A percentile compares a stretch with the other conserved stretches of the same genome.
Evolutionary conservation across 2,888 invertebrate species (phyloP).

Genomic region (Eledona agricola): DNA sequence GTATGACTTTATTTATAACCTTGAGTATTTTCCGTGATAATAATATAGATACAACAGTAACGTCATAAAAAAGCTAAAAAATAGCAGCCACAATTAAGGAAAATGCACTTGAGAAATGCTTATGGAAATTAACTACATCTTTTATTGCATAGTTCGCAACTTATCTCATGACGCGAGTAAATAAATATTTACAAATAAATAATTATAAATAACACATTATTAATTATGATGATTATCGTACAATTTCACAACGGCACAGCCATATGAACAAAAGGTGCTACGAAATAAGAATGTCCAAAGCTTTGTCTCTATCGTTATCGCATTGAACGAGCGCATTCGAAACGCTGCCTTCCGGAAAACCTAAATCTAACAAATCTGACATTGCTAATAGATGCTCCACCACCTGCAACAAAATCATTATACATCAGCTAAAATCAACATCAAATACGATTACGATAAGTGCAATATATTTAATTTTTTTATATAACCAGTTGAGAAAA

Average conservation of each 20-base stretch:
- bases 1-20: too few species aligned
- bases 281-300: constrained; percentile 82
- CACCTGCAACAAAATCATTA: constrained; percentile 66
- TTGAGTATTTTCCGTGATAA: too few species aligned
- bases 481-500: too few species aligned
- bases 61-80: too few species aligned
- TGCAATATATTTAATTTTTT: too few species aligned
- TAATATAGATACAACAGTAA: too few species aligned
- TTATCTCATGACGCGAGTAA: constrained; percentile 4
- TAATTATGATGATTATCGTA: constrained; percentile 28
- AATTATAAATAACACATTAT: constrained; percentile 34
- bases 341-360: constrained; percentile 80
- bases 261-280: constrained; percentile 63
- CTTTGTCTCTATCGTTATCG: constrained; percentile 85
- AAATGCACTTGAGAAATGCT: too few species aligned
- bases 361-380: constrained; percentile 81
- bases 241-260: constrained; percentile 50
- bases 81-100: too few species aligned
- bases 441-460: too few species aligned
- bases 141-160: constrained; percentile 16
- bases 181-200: constrained; percentile 37
- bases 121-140: too few species aligned
- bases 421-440: background rate
- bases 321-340: constrained; percentile 78
- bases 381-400: constrained; percentile 84